phyloP scores from a whole-genome alignment of 35 echinoderm and acorn worm species.

The Patiria miniata region DNA sequence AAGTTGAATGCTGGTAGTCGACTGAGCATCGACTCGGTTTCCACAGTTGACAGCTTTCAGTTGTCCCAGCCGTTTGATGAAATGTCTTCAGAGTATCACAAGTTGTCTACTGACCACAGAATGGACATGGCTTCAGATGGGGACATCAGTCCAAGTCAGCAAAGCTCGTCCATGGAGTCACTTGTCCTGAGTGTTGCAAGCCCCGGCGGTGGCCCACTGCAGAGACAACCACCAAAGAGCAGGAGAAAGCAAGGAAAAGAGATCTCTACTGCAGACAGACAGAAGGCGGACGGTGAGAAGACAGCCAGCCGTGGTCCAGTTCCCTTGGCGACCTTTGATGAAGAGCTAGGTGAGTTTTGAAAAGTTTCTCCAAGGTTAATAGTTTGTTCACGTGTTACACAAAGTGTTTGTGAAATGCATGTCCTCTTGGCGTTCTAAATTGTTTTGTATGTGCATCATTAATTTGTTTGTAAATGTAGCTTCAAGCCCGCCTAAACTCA shows the following conservation, averaged over 20 bases:
- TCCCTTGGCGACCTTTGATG: constrained; percentile 10
- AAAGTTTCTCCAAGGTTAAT: too few relatives aligned
- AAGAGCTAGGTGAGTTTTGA: constrained; percentile 10
- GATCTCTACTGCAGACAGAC: neutral
- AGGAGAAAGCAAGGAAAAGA: neutral
- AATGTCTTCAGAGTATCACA: constrained; percentile 66
- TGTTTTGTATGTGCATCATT: too few relatives aligned
- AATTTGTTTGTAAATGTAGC: too few relatives aligned
- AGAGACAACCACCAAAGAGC: neutral
- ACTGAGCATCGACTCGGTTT: constrained; percentile 60
- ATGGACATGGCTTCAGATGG: neutral
- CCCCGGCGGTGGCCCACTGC: neutral
- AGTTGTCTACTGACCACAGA: constrained; percentile 54
- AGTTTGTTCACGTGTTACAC: too few relatives aligned
- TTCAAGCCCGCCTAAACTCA: too few relatives aligned
- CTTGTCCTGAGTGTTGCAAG: constrained; percentile 45
- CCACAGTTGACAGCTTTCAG: constrained; percentile 67
- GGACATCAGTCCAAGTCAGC: neutral
- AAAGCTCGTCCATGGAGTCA: constrained; percentile 52
- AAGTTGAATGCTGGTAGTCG: constrained; percentile 8
- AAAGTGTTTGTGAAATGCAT: too few relatives aligned
- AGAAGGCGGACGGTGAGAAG: neutral
- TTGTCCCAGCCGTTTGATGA: constrained; percentile 82
- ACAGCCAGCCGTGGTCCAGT: neutral
- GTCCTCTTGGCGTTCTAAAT: too few relatives aligned